These are phyloP conservation scores for Botia almorhae DNA, from an alignment of 2,797 vertebrate genomes.

Conservation along the genomic window DNA sequence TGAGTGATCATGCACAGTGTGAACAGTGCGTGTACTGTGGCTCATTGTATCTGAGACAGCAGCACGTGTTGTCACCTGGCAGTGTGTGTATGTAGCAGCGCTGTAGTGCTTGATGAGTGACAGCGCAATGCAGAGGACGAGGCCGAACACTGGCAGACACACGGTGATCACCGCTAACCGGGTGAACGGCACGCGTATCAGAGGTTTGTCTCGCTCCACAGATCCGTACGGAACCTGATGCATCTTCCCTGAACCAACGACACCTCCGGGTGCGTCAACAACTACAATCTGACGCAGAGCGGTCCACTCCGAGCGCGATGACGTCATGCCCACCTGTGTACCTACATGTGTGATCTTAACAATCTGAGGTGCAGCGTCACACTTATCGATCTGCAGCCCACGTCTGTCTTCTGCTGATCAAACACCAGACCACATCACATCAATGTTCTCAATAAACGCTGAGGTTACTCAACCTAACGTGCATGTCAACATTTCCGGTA, in stretches of 20 bases:
- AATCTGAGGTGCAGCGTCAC: neutral
- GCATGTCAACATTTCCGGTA: constrained; percentile 14
- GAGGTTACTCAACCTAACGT: neutral
- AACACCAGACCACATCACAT: neutral
- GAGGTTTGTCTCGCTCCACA: constrained; percentile 83
- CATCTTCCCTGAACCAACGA: constrained; percentile 74
- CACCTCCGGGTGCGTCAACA: neutral
- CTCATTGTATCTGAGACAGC: neutral
- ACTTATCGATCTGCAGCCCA: neutral
- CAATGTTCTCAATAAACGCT: neutral
- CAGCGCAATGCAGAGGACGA: constrained; percentile 84
- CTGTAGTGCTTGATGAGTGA: constrained; percentile 86
- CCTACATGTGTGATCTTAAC: neutral
- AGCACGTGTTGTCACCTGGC: constrained; percentile 73
- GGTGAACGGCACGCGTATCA: constrained; percentile 84
- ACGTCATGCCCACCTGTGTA: neutral
- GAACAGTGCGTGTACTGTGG: too few relatives aligned
- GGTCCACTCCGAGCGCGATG: neutral
- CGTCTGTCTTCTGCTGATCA: neutral
- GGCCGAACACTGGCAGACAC: constrained; percentile 83
- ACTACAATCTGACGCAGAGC: neutral
- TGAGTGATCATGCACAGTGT: too few relatives aligned
- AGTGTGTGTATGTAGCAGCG: constrained; percentile 87
- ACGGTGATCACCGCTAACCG: constrained; percentile 80
- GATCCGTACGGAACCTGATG: constrained; percentile 78